Evolutionary conservation across 2,888 invertebrate genomes (phyloP).

Genomic region (Cylindroiulus punctatus): DNA sequence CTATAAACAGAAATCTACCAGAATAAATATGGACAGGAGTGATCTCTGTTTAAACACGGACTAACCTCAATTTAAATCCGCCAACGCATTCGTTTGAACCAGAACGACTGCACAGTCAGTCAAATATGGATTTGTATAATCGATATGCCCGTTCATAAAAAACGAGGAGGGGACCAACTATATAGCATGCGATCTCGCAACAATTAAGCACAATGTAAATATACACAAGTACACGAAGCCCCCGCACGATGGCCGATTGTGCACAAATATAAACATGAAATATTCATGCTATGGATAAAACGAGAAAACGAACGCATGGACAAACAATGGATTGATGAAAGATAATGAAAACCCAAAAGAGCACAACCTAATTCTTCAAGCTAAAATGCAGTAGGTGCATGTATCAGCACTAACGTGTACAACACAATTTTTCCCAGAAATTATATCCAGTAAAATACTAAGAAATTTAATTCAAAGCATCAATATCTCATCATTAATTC

Average conservation of each 20-base stretch:
- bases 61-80: not conserved
- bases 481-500: no score
- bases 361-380: no score
- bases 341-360: no score
- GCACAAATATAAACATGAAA: not conserved
- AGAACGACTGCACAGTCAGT: not conserved
- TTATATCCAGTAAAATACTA: no score
- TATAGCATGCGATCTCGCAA: not conserved
- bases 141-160: not conserved
- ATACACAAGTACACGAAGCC: not conserved
- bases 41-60: not conserved
- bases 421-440: no score
- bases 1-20: not conserved
- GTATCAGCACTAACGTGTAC: no score
- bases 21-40: not conserved
- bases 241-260: not conserved
- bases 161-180: not conserved
- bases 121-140: not conserved
- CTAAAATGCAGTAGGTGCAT: no score
- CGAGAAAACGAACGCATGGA: not conserved
- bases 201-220: not conserved
- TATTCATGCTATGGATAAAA: not conserved
- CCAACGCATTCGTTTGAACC: not conserved
- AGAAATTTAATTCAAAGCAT: no score
- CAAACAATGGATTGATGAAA: not conserved